Evolutionary conservation across 2,888 invertebrate genomes (phyloP).

Genomic region (Drosophila borborema): DNA sequence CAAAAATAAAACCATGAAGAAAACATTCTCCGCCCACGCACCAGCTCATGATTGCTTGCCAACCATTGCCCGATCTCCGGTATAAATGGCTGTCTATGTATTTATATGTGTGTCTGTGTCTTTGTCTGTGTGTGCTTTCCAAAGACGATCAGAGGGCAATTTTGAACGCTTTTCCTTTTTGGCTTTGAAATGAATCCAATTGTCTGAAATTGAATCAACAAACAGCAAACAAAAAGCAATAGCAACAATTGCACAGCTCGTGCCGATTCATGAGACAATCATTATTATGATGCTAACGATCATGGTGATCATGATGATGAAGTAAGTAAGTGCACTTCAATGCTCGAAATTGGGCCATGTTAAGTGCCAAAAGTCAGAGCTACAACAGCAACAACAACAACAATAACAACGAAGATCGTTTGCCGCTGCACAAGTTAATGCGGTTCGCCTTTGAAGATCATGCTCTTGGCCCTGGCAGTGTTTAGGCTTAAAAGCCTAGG

Average conservation of each 20-base stretch:
- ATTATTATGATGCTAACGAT: slow-evolving; percentile 30
- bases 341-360: slow-evolving; percentile 73
- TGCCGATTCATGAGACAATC: slow-evolving; percentile 57
- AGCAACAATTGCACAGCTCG: slow-evolving; percentile 57
- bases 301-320: slow-evolving; percentile 34
- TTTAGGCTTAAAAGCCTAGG: slow-evolving; percentile 63
- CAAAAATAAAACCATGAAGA: slow-evolving; percentile 9
- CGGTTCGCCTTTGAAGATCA: slow-evolving; percentile 63
- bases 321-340: slow-evolving; percentile 73
- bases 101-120: background rate
- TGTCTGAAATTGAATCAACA: slow-evolving; percentile 63
- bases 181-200: slow-evolving; percentile 72
- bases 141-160: slow-evolving; percentile 68
- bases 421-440: slow-evolving; percentile 47
- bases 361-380: slow-evolving; percentile 70
- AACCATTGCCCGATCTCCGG: slow-evolving; percentile 26
- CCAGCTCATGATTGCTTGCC: slow-evolving; percentile 50
- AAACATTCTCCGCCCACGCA: slow-evolving; percentile 73
- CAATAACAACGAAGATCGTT: slow-evolving; percentile 27
- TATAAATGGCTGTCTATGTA: background rate
- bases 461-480: slow-evolving; percentile 70
- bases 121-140: slow-evolving; percentile 47
- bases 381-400: slow-evolving; percentile 31
- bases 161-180: slow-evolving; percentile 79
- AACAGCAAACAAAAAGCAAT: slow-evolving; percentile 16